Evolutionary conservation across 2,888 invertebrate species (phyloP).

Genomic region (Erebia ligea): DNA sequence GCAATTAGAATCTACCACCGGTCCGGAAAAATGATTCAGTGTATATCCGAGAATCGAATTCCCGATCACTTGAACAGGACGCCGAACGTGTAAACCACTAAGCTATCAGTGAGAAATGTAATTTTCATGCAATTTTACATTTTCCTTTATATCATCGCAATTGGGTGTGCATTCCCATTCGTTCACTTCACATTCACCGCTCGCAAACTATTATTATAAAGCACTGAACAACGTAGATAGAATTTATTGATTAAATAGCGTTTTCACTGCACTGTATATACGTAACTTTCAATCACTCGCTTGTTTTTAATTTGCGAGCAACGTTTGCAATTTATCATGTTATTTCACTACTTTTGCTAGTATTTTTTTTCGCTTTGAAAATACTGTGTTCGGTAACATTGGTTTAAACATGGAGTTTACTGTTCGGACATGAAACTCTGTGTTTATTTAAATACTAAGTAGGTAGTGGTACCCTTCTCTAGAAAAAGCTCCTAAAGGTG

Average conservation of each 20-base stretch:
- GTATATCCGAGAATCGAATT: no score
- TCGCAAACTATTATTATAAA: slow-evolving; percentile 3
- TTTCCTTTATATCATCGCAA: slow-evolving; percentile 2
- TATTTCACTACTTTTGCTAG: slow-evolving; percentile 1
- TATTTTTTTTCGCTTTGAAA: not conserved
- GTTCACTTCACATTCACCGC: slow-evolving; percentile 3
- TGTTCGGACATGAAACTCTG: no score
- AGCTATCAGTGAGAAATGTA: no score
- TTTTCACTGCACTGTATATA: not conserved
- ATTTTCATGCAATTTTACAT: no score
- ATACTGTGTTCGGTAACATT: not conserved
- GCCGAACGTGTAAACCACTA: no score
- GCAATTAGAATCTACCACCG: no score
- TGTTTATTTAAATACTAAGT: no score
- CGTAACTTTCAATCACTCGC: slow-evolving; percentile 19
- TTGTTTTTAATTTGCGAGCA: slow-evolving; percentile 17
- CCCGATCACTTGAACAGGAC: no score
- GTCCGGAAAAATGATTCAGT: no score
- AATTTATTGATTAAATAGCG: slow-evolving; percentile 16
- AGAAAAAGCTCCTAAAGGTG: no score
- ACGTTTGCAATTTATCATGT: slow-evolving; percentile 13
- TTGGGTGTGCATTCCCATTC: slow-evolving; percentile 1
- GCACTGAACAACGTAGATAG: slow-evolving; percentile 10
- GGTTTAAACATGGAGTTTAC: not conserved
- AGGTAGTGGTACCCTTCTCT: no score